A percentile compares a stretch with the other conserved stretches of the same genome.
phyloP scores from a whole-genome alignment of 92 coral and sea anemone species.

The Bergia puertoricense region DNA sequence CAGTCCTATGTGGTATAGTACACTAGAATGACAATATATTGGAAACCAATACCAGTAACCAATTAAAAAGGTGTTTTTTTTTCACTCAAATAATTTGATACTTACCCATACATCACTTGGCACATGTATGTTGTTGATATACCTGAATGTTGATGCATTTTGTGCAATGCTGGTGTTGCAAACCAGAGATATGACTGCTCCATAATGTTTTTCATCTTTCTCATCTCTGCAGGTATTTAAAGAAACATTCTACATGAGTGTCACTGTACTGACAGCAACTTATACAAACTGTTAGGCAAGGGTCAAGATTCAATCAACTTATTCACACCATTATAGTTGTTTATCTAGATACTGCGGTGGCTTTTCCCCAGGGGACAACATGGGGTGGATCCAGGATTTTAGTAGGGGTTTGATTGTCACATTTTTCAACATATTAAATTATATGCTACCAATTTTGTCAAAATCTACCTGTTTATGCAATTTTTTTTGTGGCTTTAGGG shows the following conservation, averaged over 20 bases:
- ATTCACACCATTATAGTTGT: too few relatives aligned
- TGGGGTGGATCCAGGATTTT: too few relatives aligned
- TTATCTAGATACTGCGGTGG: too few relatives aligned
- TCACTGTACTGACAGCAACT: background rate
- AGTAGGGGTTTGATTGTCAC: too few relatives aligned
- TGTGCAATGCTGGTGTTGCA: constrained; percentile 58
- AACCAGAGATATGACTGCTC: constrained; percentile 68
- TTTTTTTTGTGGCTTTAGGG: too few relatives aligned
- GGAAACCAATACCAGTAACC: background rate
- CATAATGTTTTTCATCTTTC: constrained; percentile 7
- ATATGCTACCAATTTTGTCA: too few relatives aligned
- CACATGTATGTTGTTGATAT: background rate
- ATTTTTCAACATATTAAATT: too few relatives aligned
- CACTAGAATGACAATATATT: background rate
- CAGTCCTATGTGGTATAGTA: too few relatives aligned
- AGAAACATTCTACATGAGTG: background rate
- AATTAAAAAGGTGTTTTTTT: background rate
- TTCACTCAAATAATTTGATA: background rate
- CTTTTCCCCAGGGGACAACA: too few relatives aligned
- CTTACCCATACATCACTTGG: constrained; percentile 54
- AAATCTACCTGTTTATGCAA: too few relatives aligned
- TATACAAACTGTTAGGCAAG: too few relatives aligned
- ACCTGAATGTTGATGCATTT: constrained; percentile 53
- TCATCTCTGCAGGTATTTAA: background rate
- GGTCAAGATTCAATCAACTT: too few relatives aligned